Evolutionary conservation across 2,113 vertebrate genomes (phyloP), one percentile per base, ranked within the genome.

Genomic region (Cebus imitator): DNA sequence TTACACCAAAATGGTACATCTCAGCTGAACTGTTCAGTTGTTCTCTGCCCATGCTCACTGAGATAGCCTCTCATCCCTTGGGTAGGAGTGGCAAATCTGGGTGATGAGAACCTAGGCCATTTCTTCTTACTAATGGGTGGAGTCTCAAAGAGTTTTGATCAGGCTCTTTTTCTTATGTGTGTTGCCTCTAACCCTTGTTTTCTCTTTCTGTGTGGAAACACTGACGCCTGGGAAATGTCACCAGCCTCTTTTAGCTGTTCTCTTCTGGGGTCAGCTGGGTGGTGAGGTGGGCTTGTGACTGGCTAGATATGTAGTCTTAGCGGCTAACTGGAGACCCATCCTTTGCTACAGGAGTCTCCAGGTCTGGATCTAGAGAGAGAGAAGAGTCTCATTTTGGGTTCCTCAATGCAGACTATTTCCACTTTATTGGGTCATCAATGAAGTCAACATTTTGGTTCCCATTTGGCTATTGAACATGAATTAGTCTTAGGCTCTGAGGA

Each of bases 51-150:
- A 52, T 81, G 11, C 64, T 73, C 50, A 32, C 7, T 66, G 68
- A 11, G 37, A 11, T 1, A 7, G 0, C 13, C 0, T n/a, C 2
- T 27, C 3, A 8, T 43, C 30, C 80, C 2, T n/a, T 64, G 61
- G 27, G 58, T 8, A 70, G 50, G 30, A 52, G 43, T 43, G 12
- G 80, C 40, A 72, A 64, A 90, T 61, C 16, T 72, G n/a, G 72
- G 40, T 64, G 35, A 83, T 61, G 61, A 85, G n/a, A 86, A 85
- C 12, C 12, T 27, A 43, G 23, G 35, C 32, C 79, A 52, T 70
- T 79, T 58, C 57, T 78, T 78, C 58, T 92, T 55, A 25, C 45
- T 6, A 76, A 58, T 76, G 57, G 23, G 2, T 79, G 27, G 58
- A 78, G 37, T 57, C 18, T 55, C 55, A n/a, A 72, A 92, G 8